Conservation (phyloP, 2,888 invertebrate species). For the Dermolepida albohirtum region DNA sequence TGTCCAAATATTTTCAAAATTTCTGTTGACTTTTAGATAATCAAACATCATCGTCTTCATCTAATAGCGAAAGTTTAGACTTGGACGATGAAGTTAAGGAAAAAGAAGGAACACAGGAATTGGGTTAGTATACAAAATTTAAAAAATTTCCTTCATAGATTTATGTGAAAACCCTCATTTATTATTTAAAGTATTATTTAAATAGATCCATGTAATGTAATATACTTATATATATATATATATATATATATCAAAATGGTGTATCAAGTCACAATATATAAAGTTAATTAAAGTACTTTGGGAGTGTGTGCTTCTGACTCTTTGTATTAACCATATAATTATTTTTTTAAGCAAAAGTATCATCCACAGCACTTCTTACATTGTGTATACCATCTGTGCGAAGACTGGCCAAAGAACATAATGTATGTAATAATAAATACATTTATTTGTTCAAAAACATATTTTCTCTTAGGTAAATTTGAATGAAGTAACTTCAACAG, state of each 20-base stretch:
- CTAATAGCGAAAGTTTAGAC: conserved; percentile 8
- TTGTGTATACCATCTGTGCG: conserved; percentile 90
- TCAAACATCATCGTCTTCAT: conserved; percentile 31
- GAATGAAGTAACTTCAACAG: conserved; percentile 78
- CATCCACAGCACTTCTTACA: conserved; percentile 53
- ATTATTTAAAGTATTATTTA: too few relatives aligned
- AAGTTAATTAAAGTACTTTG: too few relatives aligned
- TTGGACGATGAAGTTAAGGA: conserved; percentile 1
- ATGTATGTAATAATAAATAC: conserved; percentile 66
- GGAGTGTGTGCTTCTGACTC: too few relatives aligned
- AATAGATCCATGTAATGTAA: too few relatives aligned
- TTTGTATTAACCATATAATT: too few relatives aligned
- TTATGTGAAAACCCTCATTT: too few relatives aligned
- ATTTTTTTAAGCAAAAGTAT: too few relatives aligned
- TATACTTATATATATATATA: too few relatives aligned
- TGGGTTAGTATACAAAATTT: not conserved
- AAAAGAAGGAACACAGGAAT: not conserved
- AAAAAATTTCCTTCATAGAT: too few relatives aligned
- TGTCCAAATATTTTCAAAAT: not conserved
- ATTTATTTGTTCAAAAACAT: conserved; percentile 13
- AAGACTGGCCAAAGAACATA: conserved; percentile 90
- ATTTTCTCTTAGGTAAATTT: conserved; percentile 72
- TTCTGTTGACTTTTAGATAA: conserved; percentile 23
- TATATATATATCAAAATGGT: too few relatives aligned
- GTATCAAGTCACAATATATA: too few relatives aligned